Evolutionary conservation across 2,888 invertebrate species (phyloP).

Genomic region (Leptothorax acervorum): DNA sequence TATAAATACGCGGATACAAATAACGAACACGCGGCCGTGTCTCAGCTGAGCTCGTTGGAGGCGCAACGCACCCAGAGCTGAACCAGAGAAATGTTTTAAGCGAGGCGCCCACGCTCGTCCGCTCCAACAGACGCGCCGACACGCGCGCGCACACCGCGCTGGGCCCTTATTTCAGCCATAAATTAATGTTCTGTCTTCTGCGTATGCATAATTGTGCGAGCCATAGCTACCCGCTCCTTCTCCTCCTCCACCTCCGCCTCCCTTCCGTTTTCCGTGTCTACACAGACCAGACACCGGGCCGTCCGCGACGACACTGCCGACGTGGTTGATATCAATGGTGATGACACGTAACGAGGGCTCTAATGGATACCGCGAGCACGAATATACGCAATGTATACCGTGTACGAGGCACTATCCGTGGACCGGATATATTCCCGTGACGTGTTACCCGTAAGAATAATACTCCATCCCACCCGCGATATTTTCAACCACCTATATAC

Average conservation of each 20-base stretch:
- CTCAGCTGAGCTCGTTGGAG: constrained; percentile 72
- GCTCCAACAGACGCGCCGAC: constrained; percentile 83
- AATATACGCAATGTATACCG: constrained; percentile 42
- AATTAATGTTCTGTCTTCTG: constrained; percentile 84
- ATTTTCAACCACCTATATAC: background rate
- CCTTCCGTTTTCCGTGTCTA: constrained; percentile 67
- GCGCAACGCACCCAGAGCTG: constrained; percentile 74
- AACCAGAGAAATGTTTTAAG: constrained; percentile 85
- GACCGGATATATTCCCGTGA: constrained; percentile 28
- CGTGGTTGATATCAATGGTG: constrained; percentile 76
- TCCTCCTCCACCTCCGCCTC: constrained; percentile 11
- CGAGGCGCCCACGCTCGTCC: constrained; percentile 82
- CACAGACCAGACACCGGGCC: constrained; percentile 45
- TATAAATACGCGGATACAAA: constrained; percentile 83
- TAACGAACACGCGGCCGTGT: constrained; percentile 82
- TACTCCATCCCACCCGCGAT: background rate
- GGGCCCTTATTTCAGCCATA: constrained; percentile 83
- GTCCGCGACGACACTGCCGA: constrained; percentile 54
- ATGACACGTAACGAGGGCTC: constrained; percentile 81
- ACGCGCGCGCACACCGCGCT: constrained; percentile 79
- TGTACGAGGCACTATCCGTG: constrained; percentile 12
- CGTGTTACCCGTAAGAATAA: constrained; percentile 6
- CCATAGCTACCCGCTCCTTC: constrained; percentile 52
- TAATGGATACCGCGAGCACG: constrained; percentile 77
- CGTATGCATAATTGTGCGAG: constrained; percentile 83